phyloP scores from a whole-genome alignment of 1,140 invertebrate genomes.

The Drosophila baimaii region DNA sequence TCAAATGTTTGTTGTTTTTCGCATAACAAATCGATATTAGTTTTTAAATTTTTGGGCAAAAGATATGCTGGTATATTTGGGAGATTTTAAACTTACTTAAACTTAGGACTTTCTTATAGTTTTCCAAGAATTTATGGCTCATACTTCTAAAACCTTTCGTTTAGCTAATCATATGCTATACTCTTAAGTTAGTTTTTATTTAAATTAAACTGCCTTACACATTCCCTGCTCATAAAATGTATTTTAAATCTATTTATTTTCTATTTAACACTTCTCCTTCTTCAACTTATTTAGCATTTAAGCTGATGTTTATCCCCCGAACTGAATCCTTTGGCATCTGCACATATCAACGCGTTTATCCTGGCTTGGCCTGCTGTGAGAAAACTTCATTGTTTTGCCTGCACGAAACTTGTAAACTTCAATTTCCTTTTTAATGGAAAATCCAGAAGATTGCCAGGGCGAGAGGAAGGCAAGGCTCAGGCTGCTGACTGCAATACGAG shows the following conservation, averaged over 20 bases:
- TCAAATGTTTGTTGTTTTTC: slow-evolving; percentile 26
- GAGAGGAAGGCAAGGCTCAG: background rate
- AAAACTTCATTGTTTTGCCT: slow-evolving; percentile 37
- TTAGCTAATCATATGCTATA: no score
- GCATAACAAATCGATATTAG: slow-evolving; percentile 23
- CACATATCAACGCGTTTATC: background rate
- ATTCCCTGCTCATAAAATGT: no score
- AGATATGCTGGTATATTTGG: no score
- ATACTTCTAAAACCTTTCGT: no score
- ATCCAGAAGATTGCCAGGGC: slow-evolving; percentile 28
- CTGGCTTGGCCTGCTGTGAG: background rate
- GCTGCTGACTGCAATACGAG: slow-evolving; percentile 46
- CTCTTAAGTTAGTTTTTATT: background rate
- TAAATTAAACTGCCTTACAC: background rate
- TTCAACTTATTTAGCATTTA: background rate
- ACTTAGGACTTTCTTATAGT: no score
- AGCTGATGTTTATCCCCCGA: slow-evolving; percentile 1
- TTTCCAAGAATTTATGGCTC: no score
- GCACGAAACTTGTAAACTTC: slow-evolving; percentile 42
- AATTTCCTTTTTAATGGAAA: slow-evolving; percentile 50
- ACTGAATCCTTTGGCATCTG: slow-evolving; percentile 3
- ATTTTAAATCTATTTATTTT: background rate
- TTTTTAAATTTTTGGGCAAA: background rate
- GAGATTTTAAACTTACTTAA: no score
- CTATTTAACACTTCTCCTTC: background rate